Conservation (phyloP, 30 jellyfish, hydroid and myxozoan genomes). For the Chironex yamaguchii region DNA sequence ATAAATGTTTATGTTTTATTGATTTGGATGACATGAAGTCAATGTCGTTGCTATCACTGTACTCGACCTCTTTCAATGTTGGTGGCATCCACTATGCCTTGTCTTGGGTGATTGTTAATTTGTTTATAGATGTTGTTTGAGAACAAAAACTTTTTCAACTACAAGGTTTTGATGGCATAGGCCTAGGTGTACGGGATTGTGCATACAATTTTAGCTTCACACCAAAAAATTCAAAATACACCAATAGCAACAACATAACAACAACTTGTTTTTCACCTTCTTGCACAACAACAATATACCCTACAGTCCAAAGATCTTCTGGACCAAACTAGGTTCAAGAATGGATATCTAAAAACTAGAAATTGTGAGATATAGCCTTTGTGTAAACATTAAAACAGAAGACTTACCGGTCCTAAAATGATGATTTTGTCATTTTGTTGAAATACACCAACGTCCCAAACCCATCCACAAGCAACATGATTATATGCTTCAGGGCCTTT, state of each 20-base stretch:
- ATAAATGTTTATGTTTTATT: not conserved
- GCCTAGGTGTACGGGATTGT: conserved; percentile 1
- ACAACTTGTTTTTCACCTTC: not conserved
- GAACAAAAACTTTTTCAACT: not conserved
- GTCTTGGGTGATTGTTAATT: not conserved
- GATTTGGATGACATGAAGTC: not conserved
- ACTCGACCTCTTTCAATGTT: not conserved
- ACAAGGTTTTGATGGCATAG: conserved; percentile 1
- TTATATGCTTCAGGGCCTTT: conserved; percentile 24
- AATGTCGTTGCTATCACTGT: not conserved
- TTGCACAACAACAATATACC: not conserved
- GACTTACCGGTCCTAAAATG: conserved; percentile 2
- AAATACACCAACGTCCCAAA: not conserved
- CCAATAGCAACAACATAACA: not conserved
- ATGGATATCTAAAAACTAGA: too few relatives aligned
- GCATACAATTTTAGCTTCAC: not conserved
- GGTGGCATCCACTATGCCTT: not conserved
- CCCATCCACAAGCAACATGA: conserved; percentile 43
- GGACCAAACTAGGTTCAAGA: too few relatives aligned
- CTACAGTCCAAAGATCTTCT: not conserved
- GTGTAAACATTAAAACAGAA: not conserved
- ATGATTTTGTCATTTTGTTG: not conserved
- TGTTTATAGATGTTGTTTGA: not conserved
- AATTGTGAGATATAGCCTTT: too few relatives aligned
- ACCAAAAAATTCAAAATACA: not conserved